Evolutionary conservation across 2,113 vertebrate species (phyloP).

Genomic region (Hippocampus zosterae): DNA sequence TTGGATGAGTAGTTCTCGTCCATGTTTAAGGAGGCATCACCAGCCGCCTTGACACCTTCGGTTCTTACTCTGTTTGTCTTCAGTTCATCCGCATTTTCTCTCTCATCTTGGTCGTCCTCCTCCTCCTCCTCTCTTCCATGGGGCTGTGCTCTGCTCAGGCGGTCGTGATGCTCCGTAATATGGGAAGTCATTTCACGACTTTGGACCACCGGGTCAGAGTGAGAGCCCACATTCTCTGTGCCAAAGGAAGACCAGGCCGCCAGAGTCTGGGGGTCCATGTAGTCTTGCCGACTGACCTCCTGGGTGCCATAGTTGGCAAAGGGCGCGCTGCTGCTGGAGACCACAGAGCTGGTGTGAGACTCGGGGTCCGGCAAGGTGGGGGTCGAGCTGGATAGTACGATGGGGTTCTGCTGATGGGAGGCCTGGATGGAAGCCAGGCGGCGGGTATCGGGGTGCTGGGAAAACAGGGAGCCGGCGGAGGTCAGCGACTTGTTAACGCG

Average conservation of each 20-base stretch:
- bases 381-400: constrained; percentile 34
- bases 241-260: constrained; percentile 73
- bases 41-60: constrained; percentile 30
- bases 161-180: constrained; percentile 41
- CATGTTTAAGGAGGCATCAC: constrained; percentile 58
- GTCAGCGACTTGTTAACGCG: constrained; percentile 76
- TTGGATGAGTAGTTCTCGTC: constrained; percentile 81
- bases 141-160: background rate
- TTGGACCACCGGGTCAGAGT: constrained; percentile 45
- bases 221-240: constrained; percentile 63
- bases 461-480: constrained; percentile 76
- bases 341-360: constrained; percentile 23
- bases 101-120: constrained; percentile 38
- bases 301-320: constrained; percentile 50
- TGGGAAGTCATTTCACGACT: constrained; percentile 55
- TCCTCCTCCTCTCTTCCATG: constrained; percentile 22
- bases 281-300: constrained; percentile 50
- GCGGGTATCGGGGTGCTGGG: constrained; percentile 80
- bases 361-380: constrained; percentile 17
- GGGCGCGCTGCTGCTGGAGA: constrained; percentile 40
- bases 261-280: constrained; percentile 65
- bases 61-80: constrained; percentile 35
- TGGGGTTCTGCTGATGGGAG: constrained; percentile 63
- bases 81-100: constrained; percentile 48
- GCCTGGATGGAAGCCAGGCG: constrained; percentile 82